Base-by-base conservation (phyloP, 1,140 invertebrate species). In the Ips typographus region DNA sequence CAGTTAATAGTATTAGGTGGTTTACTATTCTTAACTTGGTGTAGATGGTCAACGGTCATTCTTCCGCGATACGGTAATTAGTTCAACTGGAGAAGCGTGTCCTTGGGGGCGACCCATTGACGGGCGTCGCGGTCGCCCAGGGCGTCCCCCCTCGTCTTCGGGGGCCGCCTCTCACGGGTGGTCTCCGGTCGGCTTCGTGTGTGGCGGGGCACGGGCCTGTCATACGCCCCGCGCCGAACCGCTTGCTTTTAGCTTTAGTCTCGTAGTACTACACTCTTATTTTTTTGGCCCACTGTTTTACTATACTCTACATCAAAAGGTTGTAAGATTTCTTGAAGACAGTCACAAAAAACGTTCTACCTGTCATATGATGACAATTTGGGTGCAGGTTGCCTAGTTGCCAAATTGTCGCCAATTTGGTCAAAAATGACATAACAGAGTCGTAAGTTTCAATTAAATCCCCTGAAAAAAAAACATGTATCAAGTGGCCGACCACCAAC, bases 41-140 rank as follows among this genome's bases (percentile, higher is more conserved):
- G 62, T 52, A 55, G 51, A 42, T 22, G 5, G 55, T 55, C 62
- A 8, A 3, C 44, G n/a, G 4, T 42, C n/a, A 39, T 55, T 66
- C 55, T 57, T 66, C 56, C 55, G 64, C 63, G 51, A 65, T 49
- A 44, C 65, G 8, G 47, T 52, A 68, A 68, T 68, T 57, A 68
- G 65, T 57, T 68, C 56, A 68, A 22, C 22, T 22, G 22, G 22
- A 22, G 22, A 22, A 22, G 22, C 22, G 56, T 57, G 65, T 37
- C 65, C 56, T 68, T 68, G 65, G 43, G 65, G 65, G 65, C 65
- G 65, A 68, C 65, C 47, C 65, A 68, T 68, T 68, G 65, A 68
- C 65, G 65, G 47, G 5, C 44, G 22, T 49, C 41, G 56, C 49
- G 65, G 65, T 68, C 65, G 65, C 65, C 65, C 57, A 52, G 65